Evolutionary conservation across 2,888 invertebrate genomes (phyloP).

Genomic region (Macropis europaea): DNA sequence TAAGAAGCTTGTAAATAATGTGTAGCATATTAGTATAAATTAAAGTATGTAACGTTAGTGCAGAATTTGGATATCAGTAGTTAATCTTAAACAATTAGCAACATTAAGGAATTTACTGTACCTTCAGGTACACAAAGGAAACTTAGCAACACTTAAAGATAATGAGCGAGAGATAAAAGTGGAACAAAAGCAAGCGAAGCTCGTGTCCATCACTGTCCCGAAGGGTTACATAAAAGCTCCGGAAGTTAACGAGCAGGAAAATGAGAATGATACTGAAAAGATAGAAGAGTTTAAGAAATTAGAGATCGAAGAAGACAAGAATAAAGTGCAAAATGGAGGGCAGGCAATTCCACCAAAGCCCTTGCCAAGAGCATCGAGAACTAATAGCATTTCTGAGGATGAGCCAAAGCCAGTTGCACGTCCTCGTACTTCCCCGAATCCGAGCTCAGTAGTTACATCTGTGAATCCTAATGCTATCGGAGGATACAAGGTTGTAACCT

Average conservation of each 20-base stretch:
- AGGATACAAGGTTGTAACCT: conserved; percentile 88
- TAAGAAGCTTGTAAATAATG: conserved; percentile 49
- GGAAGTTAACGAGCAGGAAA: conserved; percentile 70
- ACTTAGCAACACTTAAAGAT: conserved; percentile 75
- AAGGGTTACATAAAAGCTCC: conserved; percentile 72
- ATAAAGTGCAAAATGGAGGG: conserved; percentile 76
- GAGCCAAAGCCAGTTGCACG: conserved; percentile 85
- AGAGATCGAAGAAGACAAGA: conserved; percentile 72
- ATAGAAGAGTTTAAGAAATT: conserved; percentile 68
- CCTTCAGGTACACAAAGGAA: conserved; percentile 78
- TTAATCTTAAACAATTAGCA: conserved; percentile 36
- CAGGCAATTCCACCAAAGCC: conserved; percentile 87
- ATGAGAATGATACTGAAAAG: conserved; percentile 69
- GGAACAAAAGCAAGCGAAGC: conserved; percentile 70
- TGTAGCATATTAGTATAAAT: conserved; percentile 14
- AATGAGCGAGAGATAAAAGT: conserved; percentile 74
- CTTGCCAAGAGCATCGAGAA: conserved; percentile 87
- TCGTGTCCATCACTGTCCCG: conserved; percentile 68
- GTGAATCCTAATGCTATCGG: conserved; percentile 82
- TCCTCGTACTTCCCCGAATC: conserved; percentile 86
- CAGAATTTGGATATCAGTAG: conserved; percentile 33
- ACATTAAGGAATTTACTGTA: conserved; percentile 69
- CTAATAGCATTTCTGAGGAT: conserved; percentile 87
- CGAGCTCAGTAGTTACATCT: conserved; percentile 82
- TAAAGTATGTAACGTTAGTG: conserved; percentile 12